Base-by-base conservation (phyloP, 2,113 vertebrate species). In the Oryzias javanicus region DNA sequence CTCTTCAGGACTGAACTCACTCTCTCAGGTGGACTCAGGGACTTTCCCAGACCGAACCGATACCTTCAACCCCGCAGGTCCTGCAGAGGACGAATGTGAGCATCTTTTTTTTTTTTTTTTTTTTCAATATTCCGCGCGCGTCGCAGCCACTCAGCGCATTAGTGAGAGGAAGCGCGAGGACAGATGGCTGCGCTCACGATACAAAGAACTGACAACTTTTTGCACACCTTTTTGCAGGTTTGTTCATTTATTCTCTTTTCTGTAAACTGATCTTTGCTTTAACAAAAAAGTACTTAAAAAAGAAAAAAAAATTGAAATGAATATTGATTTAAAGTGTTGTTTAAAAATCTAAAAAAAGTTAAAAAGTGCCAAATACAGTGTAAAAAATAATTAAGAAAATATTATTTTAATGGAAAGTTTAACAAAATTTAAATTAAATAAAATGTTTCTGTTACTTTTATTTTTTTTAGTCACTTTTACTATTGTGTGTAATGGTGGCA, bases 161-260 rank as follows among this genome's bases (percentile, higher is more conserved):
- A 87, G 87, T 75, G 15, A 50, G 70, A 29, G 62, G 68, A 47
- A 77, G 81, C 56, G 49, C 49, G 18, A 64, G 82, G 60, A 86
- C 89, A 86, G 82, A 92, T 91, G 92, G 91, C 89, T 90, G 89
- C 91, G 59, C 78, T 91, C 78, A 87, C 89, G 41, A 87, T 91
- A 74, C 80, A 90, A 65, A 90, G 86, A 83, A 90, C 82, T 18
- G 91, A 92, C 64, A 91, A 90, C 76, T 89, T 90, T 82, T 86
- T 93, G 46, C 89, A 92, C 69, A 89, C 89, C 22, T 93, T 93
- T 78, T 79, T 93, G 70, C 93, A 94, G 93, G 93, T 94, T 84
- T 70, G 88, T 78, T 42, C 18, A 16, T 4, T 18, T 18, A 4
- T 58, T 6, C 14, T 27, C 13, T 4, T 47, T 4, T 59, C 15